Percentiles rank a stretch among this genome's conserved stretches.
phyloP scores from a whole-genome alignment of 2,888 invertebrate species.

The Oligia fasciuncula region DNA sequence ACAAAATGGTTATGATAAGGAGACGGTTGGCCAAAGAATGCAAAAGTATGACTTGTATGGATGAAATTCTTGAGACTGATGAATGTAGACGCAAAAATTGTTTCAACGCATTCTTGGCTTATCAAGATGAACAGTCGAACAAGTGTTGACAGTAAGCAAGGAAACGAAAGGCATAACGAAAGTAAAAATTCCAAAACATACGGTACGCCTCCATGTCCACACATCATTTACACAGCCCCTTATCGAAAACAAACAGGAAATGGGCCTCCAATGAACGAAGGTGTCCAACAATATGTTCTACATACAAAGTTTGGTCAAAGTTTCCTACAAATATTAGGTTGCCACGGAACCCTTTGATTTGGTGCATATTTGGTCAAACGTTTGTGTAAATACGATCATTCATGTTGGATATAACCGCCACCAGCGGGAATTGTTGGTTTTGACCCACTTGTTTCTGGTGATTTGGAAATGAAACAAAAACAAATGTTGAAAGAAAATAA shows the following conservation, averaged over 20 bases:
- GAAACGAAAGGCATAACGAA: constrained; percentile 60
- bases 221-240: constrained; percentile 71
- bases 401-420: constrained; percentile 66
- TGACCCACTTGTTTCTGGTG: constrained; percentile 61
- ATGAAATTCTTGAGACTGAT: constrained; percentile 21
- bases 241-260: constrained; percentile 78
- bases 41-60: not conserved
- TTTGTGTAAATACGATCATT: constrained; percentile 69
- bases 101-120: constrained; percentile 28
- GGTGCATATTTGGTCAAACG: constrained; percentile 66
- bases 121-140: constrained; percentile 28
- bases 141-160: constrained; percentile 42
- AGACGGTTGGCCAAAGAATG: not conserved
- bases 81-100: constrained; percentile 19
- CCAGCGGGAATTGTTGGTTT: constrained; percentile 59
- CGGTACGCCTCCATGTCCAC: constrained; percentile 64
- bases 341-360: constrained; percentile 74
- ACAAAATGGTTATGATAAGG: constrained; percentile 3
- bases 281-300: constrained; percentile 72
- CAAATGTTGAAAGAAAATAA: constrained; percentile 9
- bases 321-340: constrained; percentile 72
- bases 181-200: constrained; percentile 66
- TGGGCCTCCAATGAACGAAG: constrained; percentile 69
- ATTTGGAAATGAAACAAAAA: constrained; percentile 54
- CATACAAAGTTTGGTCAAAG: constrained; percentile 71